Evolutionary conservation across 1,140 invertebrate genomes (phyloP).

Genomic region (Cydia splendana): DNA sequence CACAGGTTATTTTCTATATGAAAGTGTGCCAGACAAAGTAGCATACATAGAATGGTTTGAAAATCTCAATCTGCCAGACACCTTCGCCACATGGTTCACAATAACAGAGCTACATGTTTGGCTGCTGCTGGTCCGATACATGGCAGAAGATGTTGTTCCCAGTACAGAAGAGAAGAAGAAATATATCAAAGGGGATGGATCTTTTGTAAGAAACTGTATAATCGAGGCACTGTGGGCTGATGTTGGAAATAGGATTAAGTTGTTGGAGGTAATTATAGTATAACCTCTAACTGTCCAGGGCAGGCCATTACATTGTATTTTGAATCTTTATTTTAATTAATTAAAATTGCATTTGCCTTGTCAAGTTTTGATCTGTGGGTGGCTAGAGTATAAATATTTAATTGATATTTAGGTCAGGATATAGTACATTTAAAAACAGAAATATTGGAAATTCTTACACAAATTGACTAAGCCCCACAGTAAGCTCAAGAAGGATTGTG

Average conservation of each 20-base stretch:
- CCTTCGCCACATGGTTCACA: constrained; percentile 91
- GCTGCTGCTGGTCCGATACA: constrained; percentile 87
- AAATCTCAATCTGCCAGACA: constrained; percentile 87
- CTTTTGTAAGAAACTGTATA: constrained; percentile 85
- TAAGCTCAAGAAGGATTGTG: too few relatives aligned
- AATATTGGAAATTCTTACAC: neutral
- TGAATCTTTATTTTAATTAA: too few relatives aligned
- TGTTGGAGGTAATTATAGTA: constrained; percentile 82
- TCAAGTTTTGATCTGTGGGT: too few relatives aligned
- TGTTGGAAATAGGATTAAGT: constrained; percentile 85
- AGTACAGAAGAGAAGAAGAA: constrained; percentile 65
- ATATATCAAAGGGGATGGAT: constrained; percentile 82
- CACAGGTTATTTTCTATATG: constrained; percentile 82
- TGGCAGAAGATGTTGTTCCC: constrained; percentile 83
- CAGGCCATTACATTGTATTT: too few relatives aligned
- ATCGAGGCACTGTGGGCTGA: constrained; percentile 91
- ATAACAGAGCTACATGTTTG: constrained; percentile 92
- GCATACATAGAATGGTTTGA: constrained; percentile 82
- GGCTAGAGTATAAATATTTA: neutral
- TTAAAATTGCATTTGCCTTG: too few relatives aligned
- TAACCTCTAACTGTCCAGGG: too few relatives aligned
- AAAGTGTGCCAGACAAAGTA: constrained; percentile 82
- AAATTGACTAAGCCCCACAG: too few relatives aligned
- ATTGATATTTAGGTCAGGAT: too few relatives aligned
- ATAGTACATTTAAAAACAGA: too few relatives aligned